Percentiles rank a stretch among this genome's conserved stretches.
These are phyloP conservation scores for Parus major DNA, from an alignment of 2,113 vertebrate genomes.

Conservation along the genomic window DNA sequence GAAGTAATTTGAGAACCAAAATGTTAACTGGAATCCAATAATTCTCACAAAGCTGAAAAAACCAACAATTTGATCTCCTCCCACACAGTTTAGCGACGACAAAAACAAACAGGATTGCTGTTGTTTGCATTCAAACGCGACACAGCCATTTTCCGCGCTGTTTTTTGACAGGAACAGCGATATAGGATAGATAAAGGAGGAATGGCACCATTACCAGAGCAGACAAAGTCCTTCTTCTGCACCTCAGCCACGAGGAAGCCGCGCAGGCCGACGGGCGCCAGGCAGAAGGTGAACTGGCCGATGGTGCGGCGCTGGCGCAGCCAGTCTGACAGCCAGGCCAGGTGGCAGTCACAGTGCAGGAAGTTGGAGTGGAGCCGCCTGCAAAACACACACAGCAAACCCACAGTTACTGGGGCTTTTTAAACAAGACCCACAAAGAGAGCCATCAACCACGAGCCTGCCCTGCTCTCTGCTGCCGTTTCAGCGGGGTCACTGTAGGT, in stretches of 20 bases:
- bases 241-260: constrained; percentile 95
- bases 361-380: constrained; percentile 97
- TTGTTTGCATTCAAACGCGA: background rate
- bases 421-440: background rate
- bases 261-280: constrained; percentile 91
- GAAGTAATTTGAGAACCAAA: constrained; percentile 21
- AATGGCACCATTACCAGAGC: constrained; percentile 81
- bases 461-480: fast-evolving
- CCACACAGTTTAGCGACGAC: background rate
- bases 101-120: background rate
- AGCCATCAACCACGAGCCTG: background rate
- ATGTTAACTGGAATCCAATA: constrained; percentile 32
- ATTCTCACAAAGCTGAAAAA: constrained; percentile 8
- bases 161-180: background rate
- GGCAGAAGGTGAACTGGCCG: constrained; percentile 97
- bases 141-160: background rate
- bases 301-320: constrained; percentile 88
- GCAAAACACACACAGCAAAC: background rate
- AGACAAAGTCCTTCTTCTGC: constrained; percentile 95
- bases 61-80: constrained; percentile 13
- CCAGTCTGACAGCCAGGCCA: constrained; percentile 98
- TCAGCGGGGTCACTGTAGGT: background rate
- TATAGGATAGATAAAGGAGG: background rate
- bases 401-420: fast-evolving
- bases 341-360: constrained; percentile 95